These are phyloP conservation scores for Cyphomyrmex costatus DNA, from an alignment of 1,140 invertebrate genomes.

Conservation along the genomic window DNA sequence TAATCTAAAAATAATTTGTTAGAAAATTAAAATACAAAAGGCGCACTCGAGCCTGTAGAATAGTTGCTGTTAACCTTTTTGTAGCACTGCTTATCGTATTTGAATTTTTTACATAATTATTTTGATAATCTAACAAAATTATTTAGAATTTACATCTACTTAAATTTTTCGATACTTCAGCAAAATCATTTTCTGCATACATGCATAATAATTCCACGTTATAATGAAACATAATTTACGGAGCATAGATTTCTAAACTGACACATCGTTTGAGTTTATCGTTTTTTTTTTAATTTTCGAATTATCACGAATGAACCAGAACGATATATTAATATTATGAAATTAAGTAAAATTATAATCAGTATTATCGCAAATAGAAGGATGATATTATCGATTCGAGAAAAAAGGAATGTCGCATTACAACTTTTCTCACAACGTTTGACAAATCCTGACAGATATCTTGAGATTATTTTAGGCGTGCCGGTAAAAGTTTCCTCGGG, in stretches of 20 bases:
- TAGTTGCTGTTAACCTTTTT: too few species aligned
- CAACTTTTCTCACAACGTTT: not conserved
- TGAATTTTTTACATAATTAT: too few species aligned
- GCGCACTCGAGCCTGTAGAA: too few species aligned
- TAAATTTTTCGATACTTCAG: too few species aligned
- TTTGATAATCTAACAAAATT: too few species aligned
- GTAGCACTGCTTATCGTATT: too few species aligned
- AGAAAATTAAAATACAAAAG: too few species aligned
- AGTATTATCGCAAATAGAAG: not conserved
- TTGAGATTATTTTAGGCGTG: constrained; percentile 18
- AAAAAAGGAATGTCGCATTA: not conserved
- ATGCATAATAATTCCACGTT: too few species aligned
- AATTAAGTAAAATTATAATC: not conserved
- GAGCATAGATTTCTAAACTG: not conserved
- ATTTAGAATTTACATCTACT: too few species aligned
- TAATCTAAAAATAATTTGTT: too few species aligned
- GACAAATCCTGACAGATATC: constrained; percentile 28
- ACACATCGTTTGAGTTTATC: too few species aligned
- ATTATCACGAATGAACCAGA: not conserved
- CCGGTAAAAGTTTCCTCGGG: constrained; percentile 5
- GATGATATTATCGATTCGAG: constrained; percentile 11
- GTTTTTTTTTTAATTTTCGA: not conserved
- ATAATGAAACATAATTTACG: not conserved
- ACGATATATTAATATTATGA: not conserved
- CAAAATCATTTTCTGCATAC: too few species aligned